Evolutionary conservation across 53 echinoderm and acorn worm genomes (phyloP), one percentile per base, ranked within the genome.

Genomic region (Zoroaster sp.): DNA sequence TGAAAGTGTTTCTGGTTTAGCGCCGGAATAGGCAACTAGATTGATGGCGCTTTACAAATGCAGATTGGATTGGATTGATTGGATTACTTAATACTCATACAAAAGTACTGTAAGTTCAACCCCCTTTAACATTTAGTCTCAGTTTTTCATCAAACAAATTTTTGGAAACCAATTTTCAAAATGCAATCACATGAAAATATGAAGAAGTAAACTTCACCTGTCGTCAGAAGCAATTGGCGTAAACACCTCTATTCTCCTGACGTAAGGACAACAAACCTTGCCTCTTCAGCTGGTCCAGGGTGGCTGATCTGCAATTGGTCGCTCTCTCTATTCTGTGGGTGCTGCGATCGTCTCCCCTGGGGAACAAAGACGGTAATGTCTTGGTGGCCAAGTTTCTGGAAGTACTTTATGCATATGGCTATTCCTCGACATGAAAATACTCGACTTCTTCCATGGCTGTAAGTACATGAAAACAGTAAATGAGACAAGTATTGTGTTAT

Each of bases 351-450:
- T 8, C 94, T 67, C 38, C 87, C 83, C 18, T 66, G 59, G 52
- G 94, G 94, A 7, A 94, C 87, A 38, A 94, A 87, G 40, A 91
- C 94, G 0, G 87, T 87, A 54, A 94, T 87, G 75, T 92, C 89
- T 47, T 80, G 78, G 69, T 92, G 89, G n/a, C 94, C 94, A 15
- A 75, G 86, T 42, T 51, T 43, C 83, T 92, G 90, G 83, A 94
- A 94, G 77, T 59, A 92, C 75, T 89, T 73, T 21, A 94, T 77
- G 42, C 94, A 94, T 32, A 94, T 47, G 36, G 94, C 92, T 2
- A 94, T 94, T 15, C 94, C 94, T 13, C 85, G 77, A 35, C 94
- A 94, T 10, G 94, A 94, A 41, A 88, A 94, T 30, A 83, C 44
- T 40, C 77, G 53, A 14, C n/a, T 3, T 44, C 85, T 66, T 1